phyloP scores from a whole-genome alignment of 2,797 vertebrate species.

The Argentina silus region DNA sequence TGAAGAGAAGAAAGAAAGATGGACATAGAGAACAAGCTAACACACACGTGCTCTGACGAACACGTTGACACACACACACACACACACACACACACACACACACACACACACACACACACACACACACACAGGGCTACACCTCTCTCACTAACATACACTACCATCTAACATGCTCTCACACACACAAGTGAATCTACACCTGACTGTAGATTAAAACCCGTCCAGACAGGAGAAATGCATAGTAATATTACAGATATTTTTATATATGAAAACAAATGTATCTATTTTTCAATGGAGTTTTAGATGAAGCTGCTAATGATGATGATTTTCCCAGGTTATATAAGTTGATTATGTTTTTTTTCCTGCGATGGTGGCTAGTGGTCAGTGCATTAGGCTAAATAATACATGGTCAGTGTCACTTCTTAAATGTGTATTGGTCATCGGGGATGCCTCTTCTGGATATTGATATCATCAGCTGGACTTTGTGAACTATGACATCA shows the following conservation, averaged over 20 bases:
- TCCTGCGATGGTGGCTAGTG: slow-evolving; percentile 50
- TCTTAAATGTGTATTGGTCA: slow-evolving; percentile 1
- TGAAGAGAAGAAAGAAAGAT: neutral
- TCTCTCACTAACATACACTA: slow-evolving; percentile 10
- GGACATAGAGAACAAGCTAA: slow-evolving; percentile 57
- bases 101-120: slow-evolving; percentile 38
- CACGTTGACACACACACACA: slow-evolving; percentile 21
- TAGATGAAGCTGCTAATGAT: slow-evolving; percentile 80
- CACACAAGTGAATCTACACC: slow-evolving; percentile 62
- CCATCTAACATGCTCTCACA: slow-evolving; percentile 30
- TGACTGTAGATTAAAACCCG: slow-evolving; percentile 63
- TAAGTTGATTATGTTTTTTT: slow-evolving; percentile 22
- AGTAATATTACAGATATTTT: slow-evolving; percentile 64
- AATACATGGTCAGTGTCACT: neutral
- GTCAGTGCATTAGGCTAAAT: slow-evolving; percentile 45
- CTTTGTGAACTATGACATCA: neutral
- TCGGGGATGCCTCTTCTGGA: neutral
- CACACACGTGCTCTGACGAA: slow-evolving; percentile 34
- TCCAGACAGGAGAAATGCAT: slow-evolving; percentile 66
- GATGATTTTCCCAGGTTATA: slow-evolving; percentile 56
- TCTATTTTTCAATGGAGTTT: slow-evolving; percentile 69
- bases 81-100: slow-evolving; percentile 28
- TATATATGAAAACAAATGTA: slow-evolving; percentile 47
- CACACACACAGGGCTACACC: slow-evolving; percentile 8
- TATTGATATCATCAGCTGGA: neutral